Conservation (phyloP, 1,140 invertebrate genomes). For the Tyrophagus putrescentiae region DNA sequence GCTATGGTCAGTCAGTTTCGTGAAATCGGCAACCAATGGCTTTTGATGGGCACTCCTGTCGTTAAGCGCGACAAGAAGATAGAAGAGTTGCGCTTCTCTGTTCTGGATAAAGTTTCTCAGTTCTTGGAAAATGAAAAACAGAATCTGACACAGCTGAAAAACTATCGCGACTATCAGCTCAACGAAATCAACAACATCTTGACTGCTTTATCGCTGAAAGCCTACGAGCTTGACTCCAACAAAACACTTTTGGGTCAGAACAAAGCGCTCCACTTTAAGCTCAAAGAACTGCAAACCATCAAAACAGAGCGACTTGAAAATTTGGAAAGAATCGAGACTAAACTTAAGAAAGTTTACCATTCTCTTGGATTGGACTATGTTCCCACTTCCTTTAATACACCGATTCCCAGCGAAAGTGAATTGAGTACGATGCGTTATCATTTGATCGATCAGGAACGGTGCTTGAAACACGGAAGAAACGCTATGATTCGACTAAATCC, state of each 20-base stretch:
- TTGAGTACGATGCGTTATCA: slow-evolving; percentile 16
- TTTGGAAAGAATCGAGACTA: slow-evolving; percentile 2
- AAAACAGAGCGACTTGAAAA: slow-evolving; percentile 17
- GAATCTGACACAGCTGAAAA: neutral
- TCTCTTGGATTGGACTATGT: neutral
- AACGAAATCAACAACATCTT: slow-evolving; percentile 19
- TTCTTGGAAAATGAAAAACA: neutral
- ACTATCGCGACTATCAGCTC: slow-evolving; percentile 12
- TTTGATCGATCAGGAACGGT: slow-evolving; percentile 16
- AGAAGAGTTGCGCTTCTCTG: neutral
- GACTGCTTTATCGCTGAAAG: neutral
- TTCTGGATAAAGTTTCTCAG: neutral
- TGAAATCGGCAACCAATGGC: slow-evolving; percentile 8
- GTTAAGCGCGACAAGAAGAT: neutral
- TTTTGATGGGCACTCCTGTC: neutral
- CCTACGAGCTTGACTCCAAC: neutral
- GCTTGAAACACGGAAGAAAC: neutral
- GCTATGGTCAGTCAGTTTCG: neutral
- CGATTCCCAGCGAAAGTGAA: slow-evolving; percentile 22
- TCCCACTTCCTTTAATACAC: slow-evolving; percentile 10
- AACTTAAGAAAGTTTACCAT: slow-evolving; percentile 7
- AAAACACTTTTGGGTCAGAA: neutral
- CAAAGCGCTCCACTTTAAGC: slow-evolving; percentile 1
- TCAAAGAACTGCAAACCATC: slow-evolving; percentile 3
- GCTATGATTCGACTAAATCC: slow-evolving; percentile 11